Percentiles rank a stretch among this genome's conserved stretches.
phyloP scores from a whole-genome alignment of 2,888 invertebrate species.

The Habroteleia sp. region DNA sequence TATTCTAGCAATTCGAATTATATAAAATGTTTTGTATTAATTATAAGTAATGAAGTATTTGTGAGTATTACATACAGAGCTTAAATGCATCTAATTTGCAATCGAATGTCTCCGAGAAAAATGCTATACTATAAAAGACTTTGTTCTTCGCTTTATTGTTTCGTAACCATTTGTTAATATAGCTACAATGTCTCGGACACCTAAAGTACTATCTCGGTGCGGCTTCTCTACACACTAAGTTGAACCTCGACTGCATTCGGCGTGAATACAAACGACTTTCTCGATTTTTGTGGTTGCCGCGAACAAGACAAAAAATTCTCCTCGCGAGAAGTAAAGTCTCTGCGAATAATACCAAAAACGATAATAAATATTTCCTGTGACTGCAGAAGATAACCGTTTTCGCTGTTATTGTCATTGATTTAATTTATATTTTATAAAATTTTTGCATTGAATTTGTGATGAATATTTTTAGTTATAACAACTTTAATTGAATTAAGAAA shows the following conservation, averaged over 20 bases:
- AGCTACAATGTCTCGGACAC: constrained; percentile 49
- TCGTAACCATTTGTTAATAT: constrained; percentile 46
- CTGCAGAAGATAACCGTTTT: background rate
- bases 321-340: constrained; percentile 1
- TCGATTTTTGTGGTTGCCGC: constrained; percentile 22
- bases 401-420: constrained; percentile 2
- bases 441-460: too few species aligned
- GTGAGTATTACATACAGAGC: too few species aligned
- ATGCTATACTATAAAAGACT: too few species aligned
- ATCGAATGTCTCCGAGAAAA: background rate
- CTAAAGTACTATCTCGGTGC: constrained; percentile 33
- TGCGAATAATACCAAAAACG: constrained; percentile 1
- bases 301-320: background rate
- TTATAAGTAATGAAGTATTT: too few species aligned
- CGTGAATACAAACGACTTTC: constrained; percentile 45
- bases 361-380: constrained; percentile 9
- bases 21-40: too few species aligned
- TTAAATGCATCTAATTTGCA: too few species aligned
- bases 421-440: background rate
- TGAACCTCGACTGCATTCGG: constrained; percentile 31
- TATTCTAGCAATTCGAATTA: too few species aligned
- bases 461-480: too few species aligned
- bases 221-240: constrained; percentile 30
- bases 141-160: constrained; percentile 23
- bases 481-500: too few species aligned